Base-by-base conservation (phyloP, 2,113 vertebrate species). In the Datnioides undecimradiatus region DNA sequence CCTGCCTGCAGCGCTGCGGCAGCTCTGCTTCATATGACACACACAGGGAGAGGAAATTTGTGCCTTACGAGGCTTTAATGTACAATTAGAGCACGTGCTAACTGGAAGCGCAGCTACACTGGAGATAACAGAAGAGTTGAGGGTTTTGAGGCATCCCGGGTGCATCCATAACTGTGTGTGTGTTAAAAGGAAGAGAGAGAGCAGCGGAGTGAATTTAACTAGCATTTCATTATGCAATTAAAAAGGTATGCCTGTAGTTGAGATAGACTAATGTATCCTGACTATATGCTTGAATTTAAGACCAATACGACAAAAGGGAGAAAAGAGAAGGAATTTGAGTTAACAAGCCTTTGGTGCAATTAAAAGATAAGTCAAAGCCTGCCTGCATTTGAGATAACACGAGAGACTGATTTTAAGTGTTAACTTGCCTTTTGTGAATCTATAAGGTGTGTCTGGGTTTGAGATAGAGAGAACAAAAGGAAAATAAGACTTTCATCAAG, bases 311-410 rank as follows among this genome's bases (percentile, higher is more conserved):
- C 66, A 49, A 29, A 19, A 55, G 59, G 63, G 40, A 64, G 65
- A 73, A 76, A 67, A 83, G 76, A 48, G 19, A 33, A 58, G 58
- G 49, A 69, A 68, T 79, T 63, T 62, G 52, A 85, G 58, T 83
- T 82, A 75, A 63, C 73, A 75, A 70, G 77, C 68, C 63, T 78
- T 84, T 58, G 63, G 48, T 82, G 85, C 79, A 87, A 89, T 85
- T 90, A 86, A 88, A 90, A 83, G 83, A 89, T 89, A 84, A 90
- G 65, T 84, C 54, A 43, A 71, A 60, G 70, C 68, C 63, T 55
- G 66, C 31, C 60, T 77, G 82, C 51, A 29, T 74, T 58, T 40
- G 10, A 54, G 75, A 87, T 59, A 59, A 21, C 79, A 21, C 8
- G 54, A 71, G 41, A 25, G 58, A 57, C 66, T 6, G 48, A 82